Percentiles rank a stretch among this genome's conserved stretches.
Evolutionary conservation across 2,113 vertebrate genomes (phyloP).

Genomic region (Cebidichthys violaceus): DNA sequence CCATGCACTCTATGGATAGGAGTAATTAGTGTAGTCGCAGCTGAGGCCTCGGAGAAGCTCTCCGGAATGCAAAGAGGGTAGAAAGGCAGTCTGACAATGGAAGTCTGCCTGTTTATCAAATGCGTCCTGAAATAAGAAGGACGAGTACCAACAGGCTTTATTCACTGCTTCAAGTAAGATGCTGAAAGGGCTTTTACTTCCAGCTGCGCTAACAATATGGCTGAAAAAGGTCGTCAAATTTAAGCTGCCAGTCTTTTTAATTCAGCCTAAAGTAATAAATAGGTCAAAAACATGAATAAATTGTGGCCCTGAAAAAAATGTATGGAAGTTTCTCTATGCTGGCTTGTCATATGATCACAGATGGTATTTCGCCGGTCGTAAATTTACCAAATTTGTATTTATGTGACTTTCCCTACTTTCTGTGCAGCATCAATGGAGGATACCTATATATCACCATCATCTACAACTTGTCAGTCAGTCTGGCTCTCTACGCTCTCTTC

Average conservation of each 20-base stretch:
- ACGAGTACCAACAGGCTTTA: conserved; percentile 2
- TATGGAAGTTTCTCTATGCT: no score
- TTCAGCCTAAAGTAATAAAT: neutral
- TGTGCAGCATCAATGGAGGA: conserved; percentile 88
- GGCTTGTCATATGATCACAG: neutral
- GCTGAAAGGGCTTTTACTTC: neutral
- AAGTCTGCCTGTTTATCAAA: conserved; percentile 42
- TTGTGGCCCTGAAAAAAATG: neutral
- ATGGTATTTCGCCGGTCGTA: neutral
- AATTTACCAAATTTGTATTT: neutral
- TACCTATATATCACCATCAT: conserved; percentile 96
- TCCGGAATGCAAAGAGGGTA: conserved; percentile 46
- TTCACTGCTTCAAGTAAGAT: conserved; percentile 17
- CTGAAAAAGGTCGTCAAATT: neutral
- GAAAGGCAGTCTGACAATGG: conserved; percentile 46
- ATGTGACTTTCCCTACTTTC: neutral
- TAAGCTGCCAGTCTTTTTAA: neutral
- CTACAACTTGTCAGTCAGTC: conserved; percentile 95
- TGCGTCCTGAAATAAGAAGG: conserved; percentile 25
- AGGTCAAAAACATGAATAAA: neutral
- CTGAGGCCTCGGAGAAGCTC: conserved; percentile 58
- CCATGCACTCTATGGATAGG: conserved; percentile 46
- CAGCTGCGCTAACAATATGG: neutral
- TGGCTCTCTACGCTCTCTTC: conserved; percentile 94
- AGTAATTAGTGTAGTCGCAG: conserved; percentile 73